These are phyloP conservation scores for Mirounga angustirostris DNA, from an alignment of 2,113 vertebrate genomes.

Conservation along the genomic window DNA sequence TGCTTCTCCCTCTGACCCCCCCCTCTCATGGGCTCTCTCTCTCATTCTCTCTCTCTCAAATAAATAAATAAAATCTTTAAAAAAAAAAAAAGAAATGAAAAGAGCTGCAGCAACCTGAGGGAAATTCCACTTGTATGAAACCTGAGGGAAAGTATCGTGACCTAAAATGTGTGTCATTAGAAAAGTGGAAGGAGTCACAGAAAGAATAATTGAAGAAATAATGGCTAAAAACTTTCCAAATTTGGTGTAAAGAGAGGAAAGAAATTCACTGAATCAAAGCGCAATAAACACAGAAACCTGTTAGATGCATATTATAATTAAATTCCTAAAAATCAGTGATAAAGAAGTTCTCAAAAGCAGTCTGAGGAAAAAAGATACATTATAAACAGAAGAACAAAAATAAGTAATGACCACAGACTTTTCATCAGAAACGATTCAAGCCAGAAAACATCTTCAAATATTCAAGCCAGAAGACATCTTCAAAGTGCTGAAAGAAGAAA, in stretches of 20 bases:
- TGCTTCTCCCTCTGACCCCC: too few species aligned
- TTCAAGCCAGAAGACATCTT: background rate
- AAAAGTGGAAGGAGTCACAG: background rate
- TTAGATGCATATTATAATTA: background rate
- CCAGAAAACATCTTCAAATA: background rate
- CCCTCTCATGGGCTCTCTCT: too few species aligned
- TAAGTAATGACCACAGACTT: background rate
- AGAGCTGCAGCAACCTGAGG: background rate
- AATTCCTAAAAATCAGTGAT: constrained; percentile 20
- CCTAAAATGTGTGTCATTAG: background rate
- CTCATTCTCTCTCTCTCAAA: too few species aligned
- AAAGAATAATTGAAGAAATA: constrained; percentile 1
- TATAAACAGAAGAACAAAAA: background rate
- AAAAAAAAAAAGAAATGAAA: background rate
- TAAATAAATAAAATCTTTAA: too few species aligned
- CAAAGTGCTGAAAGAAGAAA: background rate
- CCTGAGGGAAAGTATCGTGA: background rate
- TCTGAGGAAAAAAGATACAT: background rate
- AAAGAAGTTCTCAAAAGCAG: background rate
- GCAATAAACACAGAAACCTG: constrained; percentile 26
- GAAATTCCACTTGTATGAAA: background rate
- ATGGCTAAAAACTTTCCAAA: background rate
- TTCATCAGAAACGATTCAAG: background rate
- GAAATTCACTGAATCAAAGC: background rate
- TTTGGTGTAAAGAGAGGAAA: background rate